A percentile compares a stretch with the other conserved stretches of the same genome.
Evolutionary conservation across 2,797 vertebrate species (phyloP).

Genomic region (Darevskia nairensis): DNA sequence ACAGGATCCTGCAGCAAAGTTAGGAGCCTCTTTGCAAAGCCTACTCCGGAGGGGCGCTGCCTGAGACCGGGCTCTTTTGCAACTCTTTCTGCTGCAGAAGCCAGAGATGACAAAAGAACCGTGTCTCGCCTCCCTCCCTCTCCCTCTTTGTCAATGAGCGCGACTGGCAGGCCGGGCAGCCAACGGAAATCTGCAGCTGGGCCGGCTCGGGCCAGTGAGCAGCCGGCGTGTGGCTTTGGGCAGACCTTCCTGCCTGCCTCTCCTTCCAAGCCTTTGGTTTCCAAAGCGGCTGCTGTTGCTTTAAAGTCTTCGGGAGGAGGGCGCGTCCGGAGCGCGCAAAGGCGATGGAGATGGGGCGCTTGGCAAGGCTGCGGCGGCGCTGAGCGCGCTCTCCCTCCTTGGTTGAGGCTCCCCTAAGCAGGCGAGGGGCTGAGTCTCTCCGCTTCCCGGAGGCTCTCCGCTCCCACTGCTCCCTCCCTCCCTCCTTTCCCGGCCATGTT

Average conservation of each 20-base stretch:
- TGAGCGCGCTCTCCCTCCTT: neutral
- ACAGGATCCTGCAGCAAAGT: too few relatives aligned
- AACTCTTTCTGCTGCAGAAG: neutral
- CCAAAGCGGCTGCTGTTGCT: neutral
- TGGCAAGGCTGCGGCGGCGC: neutral
- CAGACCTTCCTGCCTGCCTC: neutral
- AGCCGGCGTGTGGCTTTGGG: neutral
- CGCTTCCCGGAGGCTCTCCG: rapidly evolving
- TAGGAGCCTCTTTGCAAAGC: neutral
- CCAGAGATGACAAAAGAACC: neutral
- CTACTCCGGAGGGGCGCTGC: too few relatives aligned
- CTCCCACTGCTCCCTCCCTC: neutral
- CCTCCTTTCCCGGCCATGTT: neutral
- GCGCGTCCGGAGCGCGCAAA: neutral
- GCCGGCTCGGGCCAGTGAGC: neutral
- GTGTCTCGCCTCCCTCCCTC: neutral
- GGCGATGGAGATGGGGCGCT: neutral
- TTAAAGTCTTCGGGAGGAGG: neutral
- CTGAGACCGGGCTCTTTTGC: too few relatives aligned
- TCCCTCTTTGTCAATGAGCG: neutral
- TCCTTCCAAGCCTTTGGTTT: neutral
- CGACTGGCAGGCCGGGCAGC: neutral
- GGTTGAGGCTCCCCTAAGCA: neutral
- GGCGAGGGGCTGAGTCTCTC: neutral
- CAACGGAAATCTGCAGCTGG: neutral